Evolutionary conservation across 2,888 invertebrate species (phyloP).

Genomic region (Andrena trimmerana): DNA sequence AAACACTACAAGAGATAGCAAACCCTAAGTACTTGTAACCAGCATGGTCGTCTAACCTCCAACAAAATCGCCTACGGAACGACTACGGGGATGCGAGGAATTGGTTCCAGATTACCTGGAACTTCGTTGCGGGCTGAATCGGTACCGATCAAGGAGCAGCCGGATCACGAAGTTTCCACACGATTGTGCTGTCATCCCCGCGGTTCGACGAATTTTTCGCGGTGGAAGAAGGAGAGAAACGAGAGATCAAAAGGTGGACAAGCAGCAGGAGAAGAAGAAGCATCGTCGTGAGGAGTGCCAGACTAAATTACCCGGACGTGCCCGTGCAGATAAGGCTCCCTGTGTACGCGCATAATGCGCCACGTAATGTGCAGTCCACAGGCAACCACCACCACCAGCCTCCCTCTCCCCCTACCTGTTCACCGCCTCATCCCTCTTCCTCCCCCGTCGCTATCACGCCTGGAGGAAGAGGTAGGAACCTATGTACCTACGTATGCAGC

Average conservation of each 20-base stretch:
- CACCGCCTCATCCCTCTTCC: conserved; percentile 11
- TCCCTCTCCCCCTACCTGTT: conserved; percentile 33
- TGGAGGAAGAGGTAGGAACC: conserved; percentile 69
- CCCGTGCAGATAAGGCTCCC: conserved; percentile 78
- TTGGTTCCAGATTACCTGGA: no score
- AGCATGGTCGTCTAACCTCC: no score
- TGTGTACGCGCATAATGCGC: conserved; percentile 80
- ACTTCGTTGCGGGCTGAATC: background rate
- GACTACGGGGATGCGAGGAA: no score
- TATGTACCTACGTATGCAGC: conserved; percentile 76
- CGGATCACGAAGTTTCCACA: conserved; percentile 8
- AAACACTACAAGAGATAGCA: no score
- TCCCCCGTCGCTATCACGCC: conserved; percentile 58
- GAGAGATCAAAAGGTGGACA: conserved; percentile 26
- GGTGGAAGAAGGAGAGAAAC: background rate
- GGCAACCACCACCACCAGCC: conserved; percentile 66
- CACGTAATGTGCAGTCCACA: conserved; percentile 78
- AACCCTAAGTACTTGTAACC: no score
- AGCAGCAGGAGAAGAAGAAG: conserved; percentile 49
- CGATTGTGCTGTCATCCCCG: conserved; percentile 1
- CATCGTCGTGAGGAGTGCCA: conserved; percentile 70
- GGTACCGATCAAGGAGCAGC: background rate
- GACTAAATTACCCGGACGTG: conserved; percentile 78
- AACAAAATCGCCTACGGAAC: no score
- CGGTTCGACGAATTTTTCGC: conserved; percentile 5